Percentiles rank a stretch among this genome's conserved stretches.
phyloP scores from a whole-genome alignment of 2,888 invertebrate genomes.

The Hartigia nigra region DNA sequence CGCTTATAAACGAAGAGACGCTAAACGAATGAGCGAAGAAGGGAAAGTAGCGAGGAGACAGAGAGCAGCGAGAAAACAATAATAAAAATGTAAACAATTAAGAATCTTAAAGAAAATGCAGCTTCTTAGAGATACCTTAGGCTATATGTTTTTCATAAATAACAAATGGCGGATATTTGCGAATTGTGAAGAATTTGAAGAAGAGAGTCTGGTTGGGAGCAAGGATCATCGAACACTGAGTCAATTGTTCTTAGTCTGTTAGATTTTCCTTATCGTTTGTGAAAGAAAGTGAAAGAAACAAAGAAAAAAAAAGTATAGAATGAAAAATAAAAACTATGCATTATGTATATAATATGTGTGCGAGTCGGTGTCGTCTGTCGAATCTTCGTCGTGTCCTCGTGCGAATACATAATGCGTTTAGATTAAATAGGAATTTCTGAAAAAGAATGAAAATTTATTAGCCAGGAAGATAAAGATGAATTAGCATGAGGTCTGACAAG shows the following conservation, averaged over 20 bases:
- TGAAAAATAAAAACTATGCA: neutral
- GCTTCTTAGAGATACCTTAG: neutral
- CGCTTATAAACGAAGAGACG: neutral
- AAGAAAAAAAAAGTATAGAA: neutral
- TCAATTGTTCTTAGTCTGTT: neutral
- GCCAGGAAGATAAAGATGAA: neutral
- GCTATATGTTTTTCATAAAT: neutral
- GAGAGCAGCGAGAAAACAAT: neutral
- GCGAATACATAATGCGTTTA: neutral
- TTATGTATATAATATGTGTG: neutral
- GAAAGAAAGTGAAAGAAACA: neutral
- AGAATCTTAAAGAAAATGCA: neutral
- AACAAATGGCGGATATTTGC: neutral
- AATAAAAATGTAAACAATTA: neutral
- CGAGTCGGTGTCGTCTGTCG: neutral
- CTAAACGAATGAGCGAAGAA: neutral
- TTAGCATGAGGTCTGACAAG: constrained; percentile 4
- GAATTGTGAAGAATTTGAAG: neutral
- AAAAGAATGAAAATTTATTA: neutral
- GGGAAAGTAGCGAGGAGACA: neutral
- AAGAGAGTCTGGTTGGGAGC: neutral
- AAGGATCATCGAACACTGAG: neutral
- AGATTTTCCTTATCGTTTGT: neutral
- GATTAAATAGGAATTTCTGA: neutral
- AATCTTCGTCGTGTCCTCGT: neutral